phyloP scores from a whole-genome alignment of 2,113 vertebrate species.

The Bombycilla garrulus region DNA sequence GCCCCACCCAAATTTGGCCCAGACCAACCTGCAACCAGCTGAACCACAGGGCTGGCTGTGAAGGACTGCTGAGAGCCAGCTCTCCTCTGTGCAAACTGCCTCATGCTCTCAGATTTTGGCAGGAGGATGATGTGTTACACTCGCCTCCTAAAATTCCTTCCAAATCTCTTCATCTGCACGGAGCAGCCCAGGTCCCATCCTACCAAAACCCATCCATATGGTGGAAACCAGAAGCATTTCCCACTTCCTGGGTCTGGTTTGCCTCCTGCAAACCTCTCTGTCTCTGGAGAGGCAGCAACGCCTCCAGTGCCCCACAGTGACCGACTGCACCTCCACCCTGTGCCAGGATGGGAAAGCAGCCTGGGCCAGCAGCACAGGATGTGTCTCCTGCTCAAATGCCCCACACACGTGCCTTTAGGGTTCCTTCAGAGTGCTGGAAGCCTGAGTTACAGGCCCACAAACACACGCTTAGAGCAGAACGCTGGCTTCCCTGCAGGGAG shows the following conservation, averaged over 20 bases:
- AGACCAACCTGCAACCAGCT: background rate
- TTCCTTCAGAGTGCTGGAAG: background rate
- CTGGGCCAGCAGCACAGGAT: background rate
- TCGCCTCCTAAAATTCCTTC: background rate
- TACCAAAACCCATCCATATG: fast-evolving
- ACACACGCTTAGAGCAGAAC: background rate
- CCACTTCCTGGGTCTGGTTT: background rate
- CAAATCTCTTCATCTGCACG: background rate
- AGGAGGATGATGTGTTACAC: background rate
- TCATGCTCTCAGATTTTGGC: background rate
- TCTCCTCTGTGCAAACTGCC: background rate
- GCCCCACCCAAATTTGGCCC: background rate
- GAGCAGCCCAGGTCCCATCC: background rate
- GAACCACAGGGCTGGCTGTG: background rate
- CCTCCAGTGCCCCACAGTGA: background rate
- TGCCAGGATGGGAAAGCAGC: background rate
- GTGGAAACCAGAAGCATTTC: background rate
- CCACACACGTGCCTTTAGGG: background rate
- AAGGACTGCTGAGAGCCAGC: background rate
- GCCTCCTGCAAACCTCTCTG: background rate
- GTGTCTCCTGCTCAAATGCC: background rate
- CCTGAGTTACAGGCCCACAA: background rate
- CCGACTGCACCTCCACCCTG: fast-evolving
- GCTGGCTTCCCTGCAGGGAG: background rate
- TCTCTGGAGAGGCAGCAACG: background rate